Evolutionary conservation across 2,797 vertebrate species (phyloP).

Genomic region (Podargus strigoides): DNA sequence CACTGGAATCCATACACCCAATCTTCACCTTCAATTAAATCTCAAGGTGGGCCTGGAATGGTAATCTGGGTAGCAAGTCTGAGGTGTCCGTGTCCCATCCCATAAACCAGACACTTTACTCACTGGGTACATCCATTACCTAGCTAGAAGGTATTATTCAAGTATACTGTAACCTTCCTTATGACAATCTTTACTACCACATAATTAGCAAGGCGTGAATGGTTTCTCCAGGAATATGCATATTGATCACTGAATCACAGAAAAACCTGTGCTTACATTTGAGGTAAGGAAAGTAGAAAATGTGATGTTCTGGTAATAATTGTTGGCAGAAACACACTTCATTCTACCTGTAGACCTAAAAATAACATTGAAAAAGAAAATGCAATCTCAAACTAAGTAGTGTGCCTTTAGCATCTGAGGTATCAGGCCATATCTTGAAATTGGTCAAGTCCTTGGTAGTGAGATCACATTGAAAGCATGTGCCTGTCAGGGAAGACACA

Average conservation of each 20-base stretch:
- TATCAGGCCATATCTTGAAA: not conserved
- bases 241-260: not conserved
- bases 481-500: not conserved
- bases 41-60: not conserved
- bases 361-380: not conserved
- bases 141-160: not conserved
- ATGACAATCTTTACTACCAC: not conserved
- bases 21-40: constrained; percentile 11
- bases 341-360: not conserved
- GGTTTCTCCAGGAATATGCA: not conserved
- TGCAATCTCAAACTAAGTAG: not conserved
- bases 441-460: not conserved
- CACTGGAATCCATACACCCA: not conserved
- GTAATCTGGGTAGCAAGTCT: not conserved
- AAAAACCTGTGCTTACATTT: not conserved
- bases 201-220: not conserved
- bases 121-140: not conserved
- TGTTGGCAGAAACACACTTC: not conserved
- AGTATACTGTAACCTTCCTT: not conserved
- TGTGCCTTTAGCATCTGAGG: not conserved
- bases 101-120: not conserved
- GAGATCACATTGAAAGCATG: not conserved
- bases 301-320: not conserved
- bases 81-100: not conserved
- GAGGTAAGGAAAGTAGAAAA: not conserved